These are phyloP conservation scores for Oxycera nigricornis DNA, from an alignment of 2,888 invertebrate genomes.

Conservation along the genomic window DNA sequence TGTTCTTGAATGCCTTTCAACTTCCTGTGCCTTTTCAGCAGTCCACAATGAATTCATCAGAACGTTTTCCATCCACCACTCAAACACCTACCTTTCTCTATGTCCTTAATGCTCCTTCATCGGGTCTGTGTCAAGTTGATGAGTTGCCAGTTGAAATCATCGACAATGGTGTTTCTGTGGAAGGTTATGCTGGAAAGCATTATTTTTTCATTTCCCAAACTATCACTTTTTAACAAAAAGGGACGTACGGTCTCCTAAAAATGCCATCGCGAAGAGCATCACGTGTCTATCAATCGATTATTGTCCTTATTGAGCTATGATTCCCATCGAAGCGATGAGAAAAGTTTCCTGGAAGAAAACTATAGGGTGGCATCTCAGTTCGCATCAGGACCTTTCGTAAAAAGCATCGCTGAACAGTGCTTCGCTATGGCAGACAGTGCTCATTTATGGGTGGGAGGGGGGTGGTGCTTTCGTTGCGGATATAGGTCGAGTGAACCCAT, in stretches of 20 bases:
- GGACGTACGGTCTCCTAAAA: too few species aligned
- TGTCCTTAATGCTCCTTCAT: not conserved
- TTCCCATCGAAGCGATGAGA: too few species aligned
- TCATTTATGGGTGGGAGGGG: not conserved
- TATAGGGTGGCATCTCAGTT: too few species aligned
- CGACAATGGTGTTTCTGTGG: too few species aligned
- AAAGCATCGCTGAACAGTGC: not conserved
- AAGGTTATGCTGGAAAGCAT: not conserved
- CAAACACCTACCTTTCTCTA: not conserved
- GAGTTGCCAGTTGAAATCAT: not conserved
- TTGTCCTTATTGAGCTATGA: too few species aligned
- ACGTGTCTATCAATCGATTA: too few species aligned
- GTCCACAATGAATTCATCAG: not conserved
- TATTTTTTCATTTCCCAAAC: not conserved
- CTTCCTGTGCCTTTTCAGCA: not conserved
- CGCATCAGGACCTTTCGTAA: not conserved
- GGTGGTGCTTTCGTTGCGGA: constrained; percentile 1
- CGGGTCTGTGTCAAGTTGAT: not conserved
- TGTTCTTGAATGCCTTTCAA: not conserved
- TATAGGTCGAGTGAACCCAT: constrained; percentile 42
- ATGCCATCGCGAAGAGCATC: too few species aligned
- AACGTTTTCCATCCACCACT: not conserved
- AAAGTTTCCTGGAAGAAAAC: too few species aligned
- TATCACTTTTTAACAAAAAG: too few species aligned
- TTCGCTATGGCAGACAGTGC: not conserved